Conservation (phyloP, 2,888 invertebrate genomes). For the Scaptomyza polygonia region DNA sequence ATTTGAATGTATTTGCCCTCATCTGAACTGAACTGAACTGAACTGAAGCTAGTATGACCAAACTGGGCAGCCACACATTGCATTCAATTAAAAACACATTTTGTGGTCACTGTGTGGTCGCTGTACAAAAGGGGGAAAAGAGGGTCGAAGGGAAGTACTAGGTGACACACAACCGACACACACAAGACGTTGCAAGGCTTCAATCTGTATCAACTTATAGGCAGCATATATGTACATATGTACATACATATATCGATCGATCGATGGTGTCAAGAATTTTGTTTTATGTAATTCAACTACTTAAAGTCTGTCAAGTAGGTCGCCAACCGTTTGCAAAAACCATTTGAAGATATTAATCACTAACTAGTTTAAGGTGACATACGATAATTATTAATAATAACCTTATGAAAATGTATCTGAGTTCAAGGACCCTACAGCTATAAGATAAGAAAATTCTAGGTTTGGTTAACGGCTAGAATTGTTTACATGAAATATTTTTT, state of each 20-base stretch:
- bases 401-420: no score
- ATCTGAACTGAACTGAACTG: slow-evolving; percentile 48
- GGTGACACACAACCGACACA: slow-evolving; percentile 19
- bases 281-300: no score
- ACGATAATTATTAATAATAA: neutral
- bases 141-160: neutral
- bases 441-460: no score
- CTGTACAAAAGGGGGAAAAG: neutral
- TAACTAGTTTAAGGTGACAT: slow-evolving; percentile 21
- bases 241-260: no score
- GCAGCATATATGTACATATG: no score
- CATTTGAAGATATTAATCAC: slow-evolving; percentile 42
- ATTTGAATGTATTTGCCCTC: slow-evolving; percentile 74
- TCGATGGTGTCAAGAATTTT: slow-evolving; percentile 50
- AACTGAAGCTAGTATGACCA: slow-evolving; percentile 18
- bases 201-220: slow-evolving; percentile 2
- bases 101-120: slow-evolving; percentile 69
- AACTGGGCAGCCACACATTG: slow-evolving; percentile 54
- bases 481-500: no score
- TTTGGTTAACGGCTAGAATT: no score
- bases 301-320: slow-evolving; percentile 57
- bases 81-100: slow-evolving; percentile 77
- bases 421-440: no score
- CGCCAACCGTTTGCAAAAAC: slow-evolving; percentile 13
- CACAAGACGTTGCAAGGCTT: slow-evolving; percentile 43